Base-by-base conservation (phyloP, 2,113 vertebrate species). In the Campylomormyrus numenius region DNA sequence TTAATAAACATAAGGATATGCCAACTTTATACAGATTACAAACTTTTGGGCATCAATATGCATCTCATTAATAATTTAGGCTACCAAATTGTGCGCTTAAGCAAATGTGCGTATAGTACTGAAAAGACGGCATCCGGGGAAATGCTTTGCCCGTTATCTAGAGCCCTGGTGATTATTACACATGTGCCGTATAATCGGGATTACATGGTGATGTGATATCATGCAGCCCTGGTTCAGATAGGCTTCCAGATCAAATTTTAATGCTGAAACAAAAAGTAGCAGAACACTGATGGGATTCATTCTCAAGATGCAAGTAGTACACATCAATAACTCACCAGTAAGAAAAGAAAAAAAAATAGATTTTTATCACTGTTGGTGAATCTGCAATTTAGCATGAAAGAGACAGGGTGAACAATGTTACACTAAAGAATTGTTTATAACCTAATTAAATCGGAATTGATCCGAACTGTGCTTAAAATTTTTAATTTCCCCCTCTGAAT, bases 291-390 rank as follows among this genome's bases (percentile, higher is more conserved):
- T 45, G 45, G 19, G 45, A 49, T 24, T 46, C 46, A 50, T 45
- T 46, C 35, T 48, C 77, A 21, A 83, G 39, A 19, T 15, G 8
- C 35, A 83, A 39, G 39, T 42, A 45, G 35, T 10, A 86, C 84
- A 85, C 84, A 50, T 31, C 46, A 31, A 46, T 46, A 86, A 86
- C 84, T 86, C 84, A 86, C 84, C 84, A 86, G 46, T 49, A 86
- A 86, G 10, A 31, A 11, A 27, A 31, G 6, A 4, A 66, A 66
- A 10, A 49, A 27, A 24, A 49, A 24, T 11, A n/a, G 21, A 24
- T 85, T 50, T 85, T 85, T 48, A 85, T 86, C 84, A 86, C 46
- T 48, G 84, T 46, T 49, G 42, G n/a, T 2, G n/a, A 86, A 7
- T 85, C 46, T 85, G 84, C 17, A 85, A 85, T 85, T 85, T 48